Evolutionary conservation across 2,113 vertebrate genomes (phyloP).

Genomic region (Illadopsis cleaveri): DNA sequence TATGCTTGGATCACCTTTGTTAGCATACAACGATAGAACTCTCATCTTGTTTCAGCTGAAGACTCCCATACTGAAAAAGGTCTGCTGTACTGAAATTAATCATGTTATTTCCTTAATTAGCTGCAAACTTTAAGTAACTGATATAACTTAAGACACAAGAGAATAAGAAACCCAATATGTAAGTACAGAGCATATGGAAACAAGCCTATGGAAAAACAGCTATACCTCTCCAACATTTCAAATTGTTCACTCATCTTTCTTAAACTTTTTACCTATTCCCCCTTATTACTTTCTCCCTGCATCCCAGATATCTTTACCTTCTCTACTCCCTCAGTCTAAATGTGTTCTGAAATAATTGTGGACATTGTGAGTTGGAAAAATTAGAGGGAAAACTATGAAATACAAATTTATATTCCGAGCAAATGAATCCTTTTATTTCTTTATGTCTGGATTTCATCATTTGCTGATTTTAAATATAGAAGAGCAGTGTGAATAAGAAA

Average conservation of each 20-base stretch:
- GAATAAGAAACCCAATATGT: neutral
- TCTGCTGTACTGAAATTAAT: neutral
- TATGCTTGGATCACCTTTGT: neutral
- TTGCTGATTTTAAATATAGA: neutral
- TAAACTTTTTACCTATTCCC: neutral
- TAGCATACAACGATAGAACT: neutral
- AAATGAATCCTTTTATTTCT: neutral
- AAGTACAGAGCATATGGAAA: neutral
- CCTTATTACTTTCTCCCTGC: neutral
- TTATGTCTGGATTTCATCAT: slow-evolving; percentile 15
- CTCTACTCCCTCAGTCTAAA: neutral
- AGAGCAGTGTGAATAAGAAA: neutral
- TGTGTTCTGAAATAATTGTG: neutral
- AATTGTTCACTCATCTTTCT: neutral
- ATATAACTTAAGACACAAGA: neutral
- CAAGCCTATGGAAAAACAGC: neutral
- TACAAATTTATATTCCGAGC: neutral
- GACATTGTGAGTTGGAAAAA: neutral
- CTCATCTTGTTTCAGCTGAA: neutral
- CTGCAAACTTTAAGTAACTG: neutral
- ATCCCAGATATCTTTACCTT: neutral
- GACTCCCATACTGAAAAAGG: neutral
- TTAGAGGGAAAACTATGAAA: neutral
- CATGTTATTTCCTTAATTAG: neutral
- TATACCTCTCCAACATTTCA: neutral